Evolutionary conservation across 2,113 vertebrate genomes (phyloP).

Genomic region (Euleptes europaea): DNA sequence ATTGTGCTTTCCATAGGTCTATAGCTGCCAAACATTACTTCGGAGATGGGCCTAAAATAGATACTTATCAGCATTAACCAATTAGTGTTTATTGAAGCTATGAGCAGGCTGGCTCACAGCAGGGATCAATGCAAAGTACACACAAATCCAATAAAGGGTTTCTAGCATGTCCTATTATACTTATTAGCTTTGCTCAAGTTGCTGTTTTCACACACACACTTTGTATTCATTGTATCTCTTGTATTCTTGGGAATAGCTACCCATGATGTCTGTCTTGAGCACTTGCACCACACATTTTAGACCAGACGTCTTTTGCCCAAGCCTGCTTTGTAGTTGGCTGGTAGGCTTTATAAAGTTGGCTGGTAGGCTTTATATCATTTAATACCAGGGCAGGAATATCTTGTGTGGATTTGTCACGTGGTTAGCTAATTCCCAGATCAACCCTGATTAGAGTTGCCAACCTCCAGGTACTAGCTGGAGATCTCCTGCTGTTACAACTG

Average conservation of each 20-base stretch:
- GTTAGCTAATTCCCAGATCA: no score
- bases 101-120: constrained; percentile 7
- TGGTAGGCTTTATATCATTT: no score
- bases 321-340: not conserved
- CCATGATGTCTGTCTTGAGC: not conserved
- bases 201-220: constrained; percentile 1
- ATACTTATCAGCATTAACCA: constrained; percentile 22
- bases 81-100: constrained; percentile 30
- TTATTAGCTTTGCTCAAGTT: constrained; percentile 12
- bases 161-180: constrained; percentile 25
- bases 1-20: not conserved
- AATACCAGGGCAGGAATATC: not conserved
- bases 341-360: not conserved
- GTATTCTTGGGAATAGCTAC: not conserved
- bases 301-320: not conserved
- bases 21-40: constrained; percentile 11
- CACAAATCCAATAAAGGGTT: constrained; percentile 24
- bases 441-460: no score
- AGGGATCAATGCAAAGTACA: constrained; percentile 32
- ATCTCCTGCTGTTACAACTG: no score
- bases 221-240: not conserved
- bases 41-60: constrained; percentile 24
- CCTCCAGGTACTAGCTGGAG: no score
- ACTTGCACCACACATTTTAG: not conserved
- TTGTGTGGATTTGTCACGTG: not conserved